phyloP scores from a whole-genome alignment of 1,140 invertebrate genomes.

The Drosophila subobscura region DNA sequence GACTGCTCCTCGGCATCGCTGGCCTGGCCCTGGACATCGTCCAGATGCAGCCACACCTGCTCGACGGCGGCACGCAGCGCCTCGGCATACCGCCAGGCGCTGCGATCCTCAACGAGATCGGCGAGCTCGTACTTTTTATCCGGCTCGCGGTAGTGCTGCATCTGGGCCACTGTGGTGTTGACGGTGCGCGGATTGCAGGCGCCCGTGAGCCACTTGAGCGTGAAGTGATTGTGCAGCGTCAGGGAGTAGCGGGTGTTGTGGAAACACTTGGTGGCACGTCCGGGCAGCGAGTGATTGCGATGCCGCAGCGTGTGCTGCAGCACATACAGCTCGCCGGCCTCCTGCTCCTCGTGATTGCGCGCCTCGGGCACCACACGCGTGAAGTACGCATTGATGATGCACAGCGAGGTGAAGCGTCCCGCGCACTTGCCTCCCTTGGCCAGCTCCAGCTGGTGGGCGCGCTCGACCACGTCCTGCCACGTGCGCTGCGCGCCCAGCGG shows the following conservation, averaged over 20 bases:
- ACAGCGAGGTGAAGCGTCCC: slow-evolving; percentile 34
- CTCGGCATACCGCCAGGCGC: slow-evolving; percentile 48
- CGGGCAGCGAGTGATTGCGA: slow-evolving; percentile 43
- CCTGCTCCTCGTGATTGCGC: slow-evolving; percentile 56
- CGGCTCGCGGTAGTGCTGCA: slow-evolving; percentile 74
- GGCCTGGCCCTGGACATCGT: slow-evolving; percentile 40
- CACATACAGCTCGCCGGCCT: slow-evolving; percentile 58
- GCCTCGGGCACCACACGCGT: slow-evolving; percentile 41
- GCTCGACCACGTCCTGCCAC: slow-evolving; percentile 79
- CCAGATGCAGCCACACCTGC: slow-evolving; percentile 56
- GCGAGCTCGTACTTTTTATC: slow-evolving; percentile 27
- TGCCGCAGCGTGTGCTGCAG: slow-evolving; percentile 66
- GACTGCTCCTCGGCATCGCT: slow-evolving; percentile 35
- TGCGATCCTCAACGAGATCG: slow-evolving; percentile 58
- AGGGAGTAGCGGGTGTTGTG: slow-evolving; percentile 59
- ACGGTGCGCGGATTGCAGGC: slow-evolving; percentile 36
- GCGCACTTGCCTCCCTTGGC: slow-evolving; percentile 18
- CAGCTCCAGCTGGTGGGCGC: not conserved
- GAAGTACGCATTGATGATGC: slow-evolving; percentile 66
- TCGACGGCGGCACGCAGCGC: slow-evolving; percentile 47
- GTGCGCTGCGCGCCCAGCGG: slow-evolving; percentile 80
- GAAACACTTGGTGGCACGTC: slow-evolving; percentile 66
- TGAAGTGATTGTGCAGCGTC: slow-evolving; percentile 70
- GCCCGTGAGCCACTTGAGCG: slow-evolving; percentile 44
- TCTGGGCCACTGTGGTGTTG: slow-evolving; percentile 31